These are phyloP conservation scores for Cepaea hortensis DNA, from an alignment of 2,888 invertebrate species.

Conservation along the genomic window DNA sequence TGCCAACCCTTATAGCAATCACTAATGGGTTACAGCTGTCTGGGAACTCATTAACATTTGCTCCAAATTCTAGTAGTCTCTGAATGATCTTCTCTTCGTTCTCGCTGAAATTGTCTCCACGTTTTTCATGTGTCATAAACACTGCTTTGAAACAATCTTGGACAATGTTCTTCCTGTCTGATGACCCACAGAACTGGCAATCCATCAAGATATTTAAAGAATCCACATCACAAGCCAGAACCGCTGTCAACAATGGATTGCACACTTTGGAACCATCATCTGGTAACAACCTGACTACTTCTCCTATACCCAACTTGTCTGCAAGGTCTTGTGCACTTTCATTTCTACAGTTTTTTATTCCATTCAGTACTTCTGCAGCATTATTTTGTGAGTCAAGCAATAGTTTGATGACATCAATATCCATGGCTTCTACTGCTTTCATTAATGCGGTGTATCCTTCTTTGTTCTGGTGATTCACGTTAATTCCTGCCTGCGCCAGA, in stretches of 20 bases:
- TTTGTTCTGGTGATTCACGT: background rate
- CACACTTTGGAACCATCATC: background rate
- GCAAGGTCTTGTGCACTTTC: background rate
- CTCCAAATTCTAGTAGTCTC: background rate
- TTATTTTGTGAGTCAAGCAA: background rate
- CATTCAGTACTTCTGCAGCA: background rate
- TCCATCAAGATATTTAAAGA: background rate
- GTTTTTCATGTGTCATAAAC: background rate
- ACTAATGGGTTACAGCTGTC: background rate
- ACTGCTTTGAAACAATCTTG: background rate
- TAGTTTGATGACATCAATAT: background rate
- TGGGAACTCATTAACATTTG: background rate
- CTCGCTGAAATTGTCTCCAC: background rate
- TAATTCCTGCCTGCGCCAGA: background rate
- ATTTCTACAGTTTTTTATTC: background rate
- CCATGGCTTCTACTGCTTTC: background rate
- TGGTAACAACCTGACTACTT: background rate
- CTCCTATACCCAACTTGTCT: background rate
- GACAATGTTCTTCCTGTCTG: background rate
- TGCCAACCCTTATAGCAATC: background rate
- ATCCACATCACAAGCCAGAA: background rate
- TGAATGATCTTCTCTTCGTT: background rate
- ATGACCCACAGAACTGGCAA: background rate
- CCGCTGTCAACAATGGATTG: background rate
- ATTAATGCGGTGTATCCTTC: constrained; percentile 16